Conservation (phyloP, 2,113 vertebrate genomes). For the Desmodus rotundus region DNA sequence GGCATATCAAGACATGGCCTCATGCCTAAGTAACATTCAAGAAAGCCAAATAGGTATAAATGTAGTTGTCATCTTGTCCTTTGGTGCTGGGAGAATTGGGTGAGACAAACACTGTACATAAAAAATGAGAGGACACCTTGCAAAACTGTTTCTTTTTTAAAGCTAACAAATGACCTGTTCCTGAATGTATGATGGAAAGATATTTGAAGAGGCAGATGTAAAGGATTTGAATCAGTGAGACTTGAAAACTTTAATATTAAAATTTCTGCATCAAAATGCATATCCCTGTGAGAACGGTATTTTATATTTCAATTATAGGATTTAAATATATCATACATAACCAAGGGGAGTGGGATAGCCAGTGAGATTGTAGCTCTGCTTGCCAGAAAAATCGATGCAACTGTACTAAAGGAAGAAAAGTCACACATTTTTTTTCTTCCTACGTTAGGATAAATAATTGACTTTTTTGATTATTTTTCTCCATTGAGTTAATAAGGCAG, state of each 20-base stretch:
- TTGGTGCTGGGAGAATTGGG: not conserved
- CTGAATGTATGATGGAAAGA: not conserved
- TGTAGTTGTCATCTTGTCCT: not conserved
- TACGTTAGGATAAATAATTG: not conserved
- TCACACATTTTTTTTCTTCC: not conserved
- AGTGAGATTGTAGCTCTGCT: not conserved
- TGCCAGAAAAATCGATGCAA: not conserved
- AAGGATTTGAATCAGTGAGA: not conserved
- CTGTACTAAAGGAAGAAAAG: not conserved
- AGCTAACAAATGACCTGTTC: not conserved
- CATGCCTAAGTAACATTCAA: not conserved
- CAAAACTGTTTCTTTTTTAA: not conserved
- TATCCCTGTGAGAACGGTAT: not conserved
- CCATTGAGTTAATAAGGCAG: not conserved
- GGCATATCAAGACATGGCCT: not conserved
- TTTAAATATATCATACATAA: not conserved
- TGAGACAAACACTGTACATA: not conserved
- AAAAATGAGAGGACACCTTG: not conserved
- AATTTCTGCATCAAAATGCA: not conserved
- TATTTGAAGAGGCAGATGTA: not conserved
- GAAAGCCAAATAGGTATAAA: not conserved
- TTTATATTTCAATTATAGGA: slow-evolving; percentile 13
- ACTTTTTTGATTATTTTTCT: slow-evolving; percentile 9
- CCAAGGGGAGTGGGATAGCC: not conserved
- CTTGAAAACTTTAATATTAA: not conserved